phyloP scores from a whole-genome alignment of 35 echinoderm and acorn worm genomes.

The Strongylocentrotus purpuratus region DNA sequence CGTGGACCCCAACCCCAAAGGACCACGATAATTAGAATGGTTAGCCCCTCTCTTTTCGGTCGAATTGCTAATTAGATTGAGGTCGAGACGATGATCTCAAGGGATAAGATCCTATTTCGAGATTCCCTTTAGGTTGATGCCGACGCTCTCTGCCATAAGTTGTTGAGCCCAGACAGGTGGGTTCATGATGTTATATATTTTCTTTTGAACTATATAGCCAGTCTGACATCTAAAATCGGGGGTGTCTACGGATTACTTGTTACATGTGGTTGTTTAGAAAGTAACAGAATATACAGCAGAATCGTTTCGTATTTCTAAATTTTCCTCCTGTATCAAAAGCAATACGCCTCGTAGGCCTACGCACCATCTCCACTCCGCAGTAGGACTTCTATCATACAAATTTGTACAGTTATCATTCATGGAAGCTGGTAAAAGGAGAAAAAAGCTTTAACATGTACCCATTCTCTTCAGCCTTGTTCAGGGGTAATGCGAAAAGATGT shows the following conservation, averaged over 20 bases:
- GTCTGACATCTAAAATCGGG: background rate
- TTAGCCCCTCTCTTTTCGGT: background rate
- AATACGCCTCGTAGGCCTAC: no score
- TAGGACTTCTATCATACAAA: no score
- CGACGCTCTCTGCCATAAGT: background rate
- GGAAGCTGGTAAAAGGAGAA: no score
- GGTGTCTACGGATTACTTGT: background rate
- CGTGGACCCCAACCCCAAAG: background rate
- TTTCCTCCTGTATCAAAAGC: no score
- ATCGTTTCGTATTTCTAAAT: background rate
- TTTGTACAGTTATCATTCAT: no score
- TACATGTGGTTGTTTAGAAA: background rate
- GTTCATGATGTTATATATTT: slow-evolving; percentile 13
- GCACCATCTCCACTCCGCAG: no score
- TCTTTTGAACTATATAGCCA: background rate
- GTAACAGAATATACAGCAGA: background rate
- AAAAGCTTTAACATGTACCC: no score
- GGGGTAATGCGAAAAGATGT: no score
- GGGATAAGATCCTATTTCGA: slow-evolving; percentile 7
- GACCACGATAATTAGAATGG: background rate
- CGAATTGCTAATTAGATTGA: slow-evolving; percentile 4
- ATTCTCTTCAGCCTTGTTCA: no score
- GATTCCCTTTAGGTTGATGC: background rate
- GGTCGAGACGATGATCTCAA: background rate
- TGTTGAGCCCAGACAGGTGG: slow-evolving; percentile 7